Evolutionary conservation across 2,797 vertebrate genomes (phyloP).

Genomic region (Nannoperca obscura): DNA sequence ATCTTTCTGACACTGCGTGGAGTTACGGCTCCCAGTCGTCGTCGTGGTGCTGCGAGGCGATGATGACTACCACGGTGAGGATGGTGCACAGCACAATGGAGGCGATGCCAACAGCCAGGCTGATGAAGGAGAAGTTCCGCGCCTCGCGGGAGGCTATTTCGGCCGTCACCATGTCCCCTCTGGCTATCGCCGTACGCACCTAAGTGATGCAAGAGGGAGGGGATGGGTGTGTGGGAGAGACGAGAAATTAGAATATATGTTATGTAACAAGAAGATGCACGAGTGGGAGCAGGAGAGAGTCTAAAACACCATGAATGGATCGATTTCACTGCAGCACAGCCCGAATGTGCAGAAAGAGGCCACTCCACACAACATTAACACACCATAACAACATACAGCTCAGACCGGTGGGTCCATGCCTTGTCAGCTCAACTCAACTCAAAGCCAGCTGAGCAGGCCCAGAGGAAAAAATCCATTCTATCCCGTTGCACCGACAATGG

Average conservation of each 20-base stretch:
- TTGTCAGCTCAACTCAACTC: constrained; percentile 78
- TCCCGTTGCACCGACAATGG: constrained; percentile 72
- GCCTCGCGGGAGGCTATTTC: constrained; percentile 96
- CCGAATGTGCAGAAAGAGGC: constrained; percentile 60
- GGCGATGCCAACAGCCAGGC: constrained; percentile 94
- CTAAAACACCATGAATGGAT: constrained; percentile 60
- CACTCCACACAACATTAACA: constrained; percentile 47
- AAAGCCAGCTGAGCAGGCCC: constrained; percentile 70
- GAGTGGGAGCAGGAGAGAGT: constrained; percentile 61
- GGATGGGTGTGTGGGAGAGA: constrained; percentile 25
- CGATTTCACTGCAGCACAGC: constrained; percentile 68
- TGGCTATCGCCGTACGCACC: constrained; percentile 93
- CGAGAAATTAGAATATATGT: constrained; percentile 52
- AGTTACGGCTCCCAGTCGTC: constrained; percentile 94
- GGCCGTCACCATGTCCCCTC: constrained; percentile 94
- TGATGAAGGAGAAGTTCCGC: constrained; percentile 98
- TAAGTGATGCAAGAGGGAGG: constrained; percentile 57
- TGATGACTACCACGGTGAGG: constrained; percentile 96
- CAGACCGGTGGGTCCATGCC: constrained; percentile 64
- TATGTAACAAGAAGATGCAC: constrained; percentile 66
- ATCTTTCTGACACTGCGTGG: constrained; percentile 1
- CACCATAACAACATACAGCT: constrained; percentile 50
- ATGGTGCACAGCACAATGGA: constrained; percentile 97
- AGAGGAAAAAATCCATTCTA: constrained; percentile 76
- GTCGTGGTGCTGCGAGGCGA: constrained; percentile 95